Base-by-base conservation (phyloP, 2,888 invertebrate species). In the Tenthredo notha region DNA sequence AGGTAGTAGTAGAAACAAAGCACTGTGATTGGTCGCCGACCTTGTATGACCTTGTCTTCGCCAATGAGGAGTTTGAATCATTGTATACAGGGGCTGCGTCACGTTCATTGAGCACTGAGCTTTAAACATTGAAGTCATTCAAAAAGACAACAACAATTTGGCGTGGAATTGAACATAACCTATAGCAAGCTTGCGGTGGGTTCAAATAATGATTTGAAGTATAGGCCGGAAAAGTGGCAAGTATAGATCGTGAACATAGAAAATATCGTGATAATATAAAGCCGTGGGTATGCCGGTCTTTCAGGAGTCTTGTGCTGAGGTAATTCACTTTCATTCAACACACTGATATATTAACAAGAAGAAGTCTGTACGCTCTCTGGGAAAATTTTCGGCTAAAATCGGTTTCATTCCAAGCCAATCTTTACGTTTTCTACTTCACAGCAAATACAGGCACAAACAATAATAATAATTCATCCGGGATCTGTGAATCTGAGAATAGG, bases 381-480 rank as follows among this genome's bases (percentile, higher is more conserved):
- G 4, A 47, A 47, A 47, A 15, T 47, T 47, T 47, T 15, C 47
- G 47, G 74, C 29, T 37, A 29, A 29, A 3, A 40, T 21, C 25
- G 65, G 47, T 82, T 80, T 78, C 43, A 33, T 43, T 50, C 21
- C 4, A 58, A 61, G 18, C 80, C 61, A 5, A 21, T 61, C 40
- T 25, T 80, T 15, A 43, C 93, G 4, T 80, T 61, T 25, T 80
- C 29, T 15, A 61, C 93, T 87, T 94, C 94, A 87, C 93, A 96
- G 94, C 96, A 96, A 92, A 95, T 96, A 87, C 96, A 97, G 89
- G 96, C 97, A 0, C 96, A 97, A 90, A 96, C 97, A 86, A 97
- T 98, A 67, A 97, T 99, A 86, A 97, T 99, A n/a, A 98, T 99
- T 85, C 98, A 99, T 92, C 98, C 99, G 29, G 99, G 99, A 9